Evolutionary conservation across 2,888 invertebrate species (phyloP), one percentile per base, ranked within the genome.

Genomic region (Stenolophus ochropezus): DNA sequence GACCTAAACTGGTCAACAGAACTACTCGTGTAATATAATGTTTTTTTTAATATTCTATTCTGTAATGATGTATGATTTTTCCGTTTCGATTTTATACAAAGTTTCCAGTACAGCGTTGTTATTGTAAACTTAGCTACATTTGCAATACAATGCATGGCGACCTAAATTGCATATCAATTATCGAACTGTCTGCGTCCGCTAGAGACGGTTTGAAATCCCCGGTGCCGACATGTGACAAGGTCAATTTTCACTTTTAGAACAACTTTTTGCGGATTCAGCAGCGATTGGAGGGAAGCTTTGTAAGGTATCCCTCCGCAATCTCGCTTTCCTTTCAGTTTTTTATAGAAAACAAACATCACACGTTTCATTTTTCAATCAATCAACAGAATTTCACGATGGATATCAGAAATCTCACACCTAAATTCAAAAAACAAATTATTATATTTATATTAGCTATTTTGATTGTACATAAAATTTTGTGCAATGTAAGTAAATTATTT

Each of bases 231-330:
- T 23, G 23, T 21, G 58, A 6, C 61, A 61, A 61, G 61, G 61
- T 61, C 25, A 61, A 18, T 61, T 61, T 61, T 61, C 25, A 61
- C 61, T 61, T 61, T n/a, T 61, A 25, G 25, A 21, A 51, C n/a
- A 4, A 61, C 3, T 25, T 61, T 23, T 14, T 61, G 23, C 11
- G 25, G 61, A 61, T 61, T 61, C 61, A 61, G 61, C 25, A 61
- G 6, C 6, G 4, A 49, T 18, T 14, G 18, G 16, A 4, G 18
- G 4, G 18, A 18, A 4, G 4, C 20, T 53, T 53, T 25, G 6
- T 58, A 23, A 58, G 56, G 21, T 58, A 25, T 61, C 61, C 25
- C 25, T 61, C 21, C 11, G n/a, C 23, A 61, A 61, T 61, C 61
- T 23, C 21, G 56, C 11, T 56, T 56, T 56, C 8, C 21, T 56